These are phyloP conservation scores for Alauda arvensis DNA, from an alignment of 2,797 vertebrate genomes.

Conservation along the genomic window DNA sequence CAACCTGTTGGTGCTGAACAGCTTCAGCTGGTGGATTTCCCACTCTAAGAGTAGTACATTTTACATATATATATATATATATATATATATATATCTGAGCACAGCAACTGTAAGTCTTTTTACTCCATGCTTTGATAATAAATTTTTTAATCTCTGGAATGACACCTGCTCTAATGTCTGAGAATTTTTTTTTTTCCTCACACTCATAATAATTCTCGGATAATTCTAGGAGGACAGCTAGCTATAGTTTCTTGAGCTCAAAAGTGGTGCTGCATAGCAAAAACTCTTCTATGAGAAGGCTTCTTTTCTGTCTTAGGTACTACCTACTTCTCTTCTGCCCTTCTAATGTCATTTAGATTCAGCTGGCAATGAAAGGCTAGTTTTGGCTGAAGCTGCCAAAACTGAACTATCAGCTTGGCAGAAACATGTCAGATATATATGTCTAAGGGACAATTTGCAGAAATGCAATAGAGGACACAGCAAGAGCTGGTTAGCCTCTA, in stretches of 20 bases:
- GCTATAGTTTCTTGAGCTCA: not conserved
- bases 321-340: not conserved
- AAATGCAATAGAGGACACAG: not conserved
- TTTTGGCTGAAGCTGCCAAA: not conserved
- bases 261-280: not conserved
- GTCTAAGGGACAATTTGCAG: not conserved
- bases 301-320: not conserved
- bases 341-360: not conserved
- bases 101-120: not conserved
- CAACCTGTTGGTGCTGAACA: not conserved
- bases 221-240: not conserved
- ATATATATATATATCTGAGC: not conserved
- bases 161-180: not conserved
- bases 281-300: not conserved
- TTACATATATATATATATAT: not conserved
- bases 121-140: not conserved
- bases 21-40: not conserved
- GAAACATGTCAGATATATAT: not conserved
- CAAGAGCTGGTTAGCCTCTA: not conserved
- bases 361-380: not conserved
- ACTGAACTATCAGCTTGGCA: not conserved
- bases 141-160: not conserved
- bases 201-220: not conserved
- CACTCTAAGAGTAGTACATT: not conserved
- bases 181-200: not conserved